These are phyloP conservation scores for Typhlomys cinereus DNA, from an alignment of 2,113 vertebrate species.

Conservation along the genomic window DNA sequence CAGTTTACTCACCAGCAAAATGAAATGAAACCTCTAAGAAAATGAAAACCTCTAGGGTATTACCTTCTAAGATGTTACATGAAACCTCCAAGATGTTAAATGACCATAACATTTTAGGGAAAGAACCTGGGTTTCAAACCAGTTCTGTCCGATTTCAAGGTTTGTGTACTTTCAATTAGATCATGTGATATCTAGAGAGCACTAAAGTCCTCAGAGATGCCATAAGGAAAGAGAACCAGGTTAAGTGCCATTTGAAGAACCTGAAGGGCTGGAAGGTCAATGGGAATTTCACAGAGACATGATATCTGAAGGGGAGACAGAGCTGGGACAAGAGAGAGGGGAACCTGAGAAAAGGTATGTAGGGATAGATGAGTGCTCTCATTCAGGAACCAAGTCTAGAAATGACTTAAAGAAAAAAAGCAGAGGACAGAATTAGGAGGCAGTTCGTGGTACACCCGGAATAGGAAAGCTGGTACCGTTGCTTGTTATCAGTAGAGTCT, in stretches of 20 bases:
- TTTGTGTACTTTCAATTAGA: background rate
- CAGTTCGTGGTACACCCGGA: background rate
- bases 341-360: accelerated
- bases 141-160: slow-evolving; percentile 13
- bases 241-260: background rate
- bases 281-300: background rate
- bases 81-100: background rate
- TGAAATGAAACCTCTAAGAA: background rate
- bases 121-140: background rate
- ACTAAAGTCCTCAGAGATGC: background rate
- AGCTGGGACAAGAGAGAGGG: background rate
- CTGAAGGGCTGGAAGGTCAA: background rate
- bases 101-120: background rate
- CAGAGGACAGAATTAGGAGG: background rate
- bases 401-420: background rate
- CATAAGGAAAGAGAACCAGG: background rate
- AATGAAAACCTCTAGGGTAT: no score
- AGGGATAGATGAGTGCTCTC: background rate
- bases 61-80: no score
- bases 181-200: background rate
- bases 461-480: background rate
- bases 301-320: background rate
- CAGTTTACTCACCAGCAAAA: background rate
- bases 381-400: background rate
- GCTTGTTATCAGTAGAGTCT: background rate